Conservation (phyloP, 2,888 invertebrate genomes). For the Nymphalis c-album region DNA sequence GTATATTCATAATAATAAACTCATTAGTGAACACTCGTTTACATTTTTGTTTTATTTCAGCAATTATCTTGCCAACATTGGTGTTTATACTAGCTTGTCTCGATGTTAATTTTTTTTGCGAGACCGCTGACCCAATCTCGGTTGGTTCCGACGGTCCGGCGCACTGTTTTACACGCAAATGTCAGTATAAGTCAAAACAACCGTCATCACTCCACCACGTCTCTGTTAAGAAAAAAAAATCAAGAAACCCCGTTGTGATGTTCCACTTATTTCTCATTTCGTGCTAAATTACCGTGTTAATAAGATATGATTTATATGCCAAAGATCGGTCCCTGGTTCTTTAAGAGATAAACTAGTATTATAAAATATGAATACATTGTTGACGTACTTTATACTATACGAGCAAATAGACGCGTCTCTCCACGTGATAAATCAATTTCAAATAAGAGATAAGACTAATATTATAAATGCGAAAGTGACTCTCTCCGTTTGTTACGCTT, state of each 20-base stretch:
- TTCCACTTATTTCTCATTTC: constrained; percentile 54
- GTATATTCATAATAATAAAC: not conserved
- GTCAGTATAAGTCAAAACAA: constrained; percentile 77
- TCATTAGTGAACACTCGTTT: not conserved
- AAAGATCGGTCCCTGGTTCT: constrained; percentile 33
- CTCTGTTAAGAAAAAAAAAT: constrained; percentile 46
- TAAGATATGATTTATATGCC: constrained; percentile 56
- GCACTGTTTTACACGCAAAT: constrained; percentile 57
- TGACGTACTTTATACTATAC: not conserved
- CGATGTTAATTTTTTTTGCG: constrained; percentile 31
- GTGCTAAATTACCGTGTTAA: constrained; percentile 60
- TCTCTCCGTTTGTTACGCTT: no score
- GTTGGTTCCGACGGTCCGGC: constrained; percentile 26
- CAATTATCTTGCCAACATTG: constrained; percentile 23
- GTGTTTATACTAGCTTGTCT: constrained; percentile 22
- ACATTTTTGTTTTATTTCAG: constrained; percentile 15
- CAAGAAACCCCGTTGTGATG: constrained; percentile 43
- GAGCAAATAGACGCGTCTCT: not conserved
- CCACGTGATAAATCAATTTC: not conserved
- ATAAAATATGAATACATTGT: constrained; percentile 8
- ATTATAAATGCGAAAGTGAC: no score
- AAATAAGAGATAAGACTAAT: no score
- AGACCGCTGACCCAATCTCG: constrained; percentile 27
- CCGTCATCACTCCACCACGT: constrained; percentile 70
- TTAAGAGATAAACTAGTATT: constrained; percentile 5